Evolutionary conservation across 2,888 invertebrate species (phyloP).

Genomic region (Ferdinandea cuprea): DNA sequence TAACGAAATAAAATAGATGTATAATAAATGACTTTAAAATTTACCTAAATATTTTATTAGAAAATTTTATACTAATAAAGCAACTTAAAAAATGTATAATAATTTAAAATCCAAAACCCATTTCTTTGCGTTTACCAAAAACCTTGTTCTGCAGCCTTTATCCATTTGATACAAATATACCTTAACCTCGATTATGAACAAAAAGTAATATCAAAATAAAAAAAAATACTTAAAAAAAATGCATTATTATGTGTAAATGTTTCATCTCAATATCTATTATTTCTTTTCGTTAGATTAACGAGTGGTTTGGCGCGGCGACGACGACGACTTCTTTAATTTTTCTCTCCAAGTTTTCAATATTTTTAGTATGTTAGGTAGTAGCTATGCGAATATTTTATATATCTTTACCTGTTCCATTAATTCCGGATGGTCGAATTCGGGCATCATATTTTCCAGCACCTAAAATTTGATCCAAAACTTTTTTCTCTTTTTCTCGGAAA

Average conservation of each 20-base stretch:
- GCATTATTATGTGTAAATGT: slow-evolving; percentile 34
- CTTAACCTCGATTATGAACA: slow-evolving; percentile 1
- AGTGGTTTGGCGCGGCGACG: neutral
- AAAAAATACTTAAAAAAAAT: neutral
- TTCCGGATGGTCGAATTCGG: slow-evolving; percentile 95
- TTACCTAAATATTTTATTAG: neutral
- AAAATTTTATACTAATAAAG: neutral
- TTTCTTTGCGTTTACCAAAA: slow-evolving; percentile 1
- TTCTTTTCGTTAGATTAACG: neutral
- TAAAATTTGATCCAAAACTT: slow-evolving; percentile 95
- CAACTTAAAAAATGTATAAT: neutral
- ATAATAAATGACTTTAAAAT: neutral
- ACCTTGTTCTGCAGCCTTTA: neutral
- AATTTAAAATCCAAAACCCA: neutral
- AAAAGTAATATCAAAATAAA: neutral
- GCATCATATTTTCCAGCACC: slow-evolving; percentile 96
- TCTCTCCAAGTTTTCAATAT: slow-evolving; percentile 22
- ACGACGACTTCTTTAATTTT: slow-evolving; percentile 7
- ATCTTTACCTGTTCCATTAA: slow-evolving; percentile 95
- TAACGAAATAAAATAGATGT: neutral
- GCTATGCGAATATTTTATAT: slow-evolving; percentile 30
- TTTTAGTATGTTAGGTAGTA: slow-evolving; percentile 1
- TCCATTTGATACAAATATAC: slow-evolving; percentile 4
- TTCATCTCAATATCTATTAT: slow-evolving; percentile 20
- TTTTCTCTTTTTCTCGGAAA: slow-evolving; percentile 97